A percentile compares a stretch with the other conserved stretches of the same genome.
Conservation (phyloP, 2,888 invertebrate genomes). For the Coelopa pilipes region DNA sequence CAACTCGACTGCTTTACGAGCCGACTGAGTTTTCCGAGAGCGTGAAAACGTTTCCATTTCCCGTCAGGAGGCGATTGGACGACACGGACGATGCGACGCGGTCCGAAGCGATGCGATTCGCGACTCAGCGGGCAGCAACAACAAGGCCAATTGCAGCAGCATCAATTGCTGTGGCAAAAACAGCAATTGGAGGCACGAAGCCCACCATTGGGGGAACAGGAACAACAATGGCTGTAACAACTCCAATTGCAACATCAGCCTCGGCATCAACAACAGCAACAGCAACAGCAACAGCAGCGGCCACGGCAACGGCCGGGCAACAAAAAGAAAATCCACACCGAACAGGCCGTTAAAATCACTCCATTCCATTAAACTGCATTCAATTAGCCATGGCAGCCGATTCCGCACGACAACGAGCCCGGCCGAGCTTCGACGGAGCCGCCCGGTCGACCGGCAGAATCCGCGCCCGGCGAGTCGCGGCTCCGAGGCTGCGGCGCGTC, state of each 20-base stretch:
- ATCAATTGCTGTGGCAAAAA: background rate
- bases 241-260: too few relatives aligned
- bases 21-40: conserved; percentile 23
- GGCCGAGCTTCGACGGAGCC: background rate
- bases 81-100: background rate
- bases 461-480: too few relatives aligned
- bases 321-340: conserved; percentile 8
- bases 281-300: background rate
- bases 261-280: background rate
- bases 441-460: background rate
- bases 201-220: too few relatives aligned
- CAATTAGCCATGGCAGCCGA: conserved; percentile 27
- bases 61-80: background rate
- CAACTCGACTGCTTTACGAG: conserved; percentile 47
- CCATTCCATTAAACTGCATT: conserved; percentile 31
- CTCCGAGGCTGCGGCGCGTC: too few relatives aligned
- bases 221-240: too few relatives aligned
- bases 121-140: background rate
- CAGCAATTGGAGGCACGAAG: too few relatives aligned
- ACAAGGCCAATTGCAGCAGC: background rate
- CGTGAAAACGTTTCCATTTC: conserved; percentile 8
- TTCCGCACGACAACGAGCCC: conserved; percentile 14
- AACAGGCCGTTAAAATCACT: conserved; percentile 25
- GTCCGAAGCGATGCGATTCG: background rate
- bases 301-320: background rate